A percentile compares a stretch with the other conserved stretches of the same genome.
phyloP scores from a whole-genome alignment of 92 coral and sea anemone species.

The Chrysogorgia sp. region DNA sequence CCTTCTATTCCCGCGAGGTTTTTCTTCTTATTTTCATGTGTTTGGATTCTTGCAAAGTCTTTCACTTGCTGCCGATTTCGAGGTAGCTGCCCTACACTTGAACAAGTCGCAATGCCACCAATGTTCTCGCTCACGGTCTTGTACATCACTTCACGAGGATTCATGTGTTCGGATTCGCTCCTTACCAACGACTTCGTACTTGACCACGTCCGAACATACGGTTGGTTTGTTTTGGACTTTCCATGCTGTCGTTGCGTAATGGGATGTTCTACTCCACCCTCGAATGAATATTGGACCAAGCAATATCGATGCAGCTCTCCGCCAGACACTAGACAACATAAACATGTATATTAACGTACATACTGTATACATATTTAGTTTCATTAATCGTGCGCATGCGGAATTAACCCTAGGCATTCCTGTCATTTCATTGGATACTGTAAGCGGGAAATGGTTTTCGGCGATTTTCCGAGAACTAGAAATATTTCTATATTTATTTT shows the following conservation, averaged over 20 bases:
- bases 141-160: slow-evolving; percentile 35
- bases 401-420: too few relatives aligned
- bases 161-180: neutral
- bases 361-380: too few relatives aligned
- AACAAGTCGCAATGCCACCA: slow-evolving; percentile 46
- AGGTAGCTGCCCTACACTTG: slow-evolving; percentile 62
- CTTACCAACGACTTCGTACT: slow-evolving; percentile 33
- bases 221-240: slow-evolving; percentile 14
- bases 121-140: slow-evolving; percentile 17
- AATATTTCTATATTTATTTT: too few relatives aligned
- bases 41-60: too few relatives aligned
- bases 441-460: too few relatives aligned
- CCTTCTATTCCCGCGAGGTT: slow-evolving; percentile 45
- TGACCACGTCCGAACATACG: slow-evolving; percentile 41
- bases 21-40: neutral
- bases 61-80: slow-evolving; percentile 63
- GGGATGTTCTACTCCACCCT: slow-evolving; percentile 41
- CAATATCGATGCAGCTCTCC: slow-evolving; percentile 42
- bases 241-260: slow-evolving; percentile 23
- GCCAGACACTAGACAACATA: slow-evolving; percentile 14
- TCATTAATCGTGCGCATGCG: too few relatives aligned
- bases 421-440: too few relatives aligned
- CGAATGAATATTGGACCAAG: slow-evolving; percentile 46
- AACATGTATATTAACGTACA: neutral
- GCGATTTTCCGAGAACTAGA: too few relatives aligned